A percentile compares a stretch with the other conserved stretches of the same genome.
Evolutionary conservation across 2,888 invertebrate genomes (phyloP).

Genomic region (Stomorhina lunata): DNA sequence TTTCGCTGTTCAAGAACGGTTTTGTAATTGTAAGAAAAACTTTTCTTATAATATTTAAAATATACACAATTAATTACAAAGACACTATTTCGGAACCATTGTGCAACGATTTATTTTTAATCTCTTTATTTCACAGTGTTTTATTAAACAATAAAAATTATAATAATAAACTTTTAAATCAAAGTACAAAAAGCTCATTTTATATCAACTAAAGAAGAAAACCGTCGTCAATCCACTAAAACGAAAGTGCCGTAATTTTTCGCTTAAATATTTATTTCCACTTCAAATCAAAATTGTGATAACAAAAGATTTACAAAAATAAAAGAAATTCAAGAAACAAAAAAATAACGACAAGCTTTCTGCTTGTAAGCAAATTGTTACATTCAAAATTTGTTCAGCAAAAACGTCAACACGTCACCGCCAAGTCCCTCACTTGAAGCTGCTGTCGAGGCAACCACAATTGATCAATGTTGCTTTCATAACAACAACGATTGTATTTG

Average conservation of each 20-base stretch:
- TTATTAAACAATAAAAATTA: neutral
- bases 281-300: constrained; percentile 16
- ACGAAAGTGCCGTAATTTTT: neutral
- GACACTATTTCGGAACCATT: no score
- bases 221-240: neutral
- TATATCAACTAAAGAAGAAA: neutral
- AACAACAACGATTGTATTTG: neutral
- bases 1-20: no score
- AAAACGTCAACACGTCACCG: constrained; percentile 54
- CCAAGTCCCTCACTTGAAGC: constrained; percentile 59
- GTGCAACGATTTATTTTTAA: no score
- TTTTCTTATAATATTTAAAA: no score
- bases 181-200: constrained; percentile 3
- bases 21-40: no score
- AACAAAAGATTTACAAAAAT: neutral
- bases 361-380: neutral
- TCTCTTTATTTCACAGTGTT: no score
- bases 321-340: neutral
- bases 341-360: neutral
- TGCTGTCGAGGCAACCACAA: constrained; percentile 55
- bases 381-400: neutral
- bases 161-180: neutral
- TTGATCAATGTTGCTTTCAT: constrained; percentile 48
- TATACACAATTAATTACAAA: no score
- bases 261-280: neutral